Evolutionary conservation across 2,113 vertebrate genomes (phyloP).

Genomic region (Tupaia tana): DNA sequence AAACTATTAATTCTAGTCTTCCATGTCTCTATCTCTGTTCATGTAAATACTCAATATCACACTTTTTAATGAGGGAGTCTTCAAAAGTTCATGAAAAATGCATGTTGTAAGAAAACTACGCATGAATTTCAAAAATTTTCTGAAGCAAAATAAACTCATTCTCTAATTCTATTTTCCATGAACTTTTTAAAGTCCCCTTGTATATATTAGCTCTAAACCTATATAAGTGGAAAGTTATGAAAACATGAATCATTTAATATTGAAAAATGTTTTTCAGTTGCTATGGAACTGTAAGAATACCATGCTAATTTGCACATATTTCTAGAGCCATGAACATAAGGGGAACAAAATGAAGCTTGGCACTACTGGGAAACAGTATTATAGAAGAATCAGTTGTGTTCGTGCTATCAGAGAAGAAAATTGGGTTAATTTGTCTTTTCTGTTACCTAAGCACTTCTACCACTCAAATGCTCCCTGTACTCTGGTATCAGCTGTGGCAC

Average conservation of each 20-base stretch:
- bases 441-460: not conserved
- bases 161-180: no score
- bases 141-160: no score
- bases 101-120: no score
- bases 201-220: not conserved
- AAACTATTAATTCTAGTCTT: not conserved
- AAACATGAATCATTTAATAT: not conserved
- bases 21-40: not conserved
- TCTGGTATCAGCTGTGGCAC: not conserved
- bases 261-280: not conserved
- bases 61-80: not conserved
- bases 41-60: not conserved
- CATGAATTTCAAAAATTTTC: no score
- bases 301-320: not conserved
- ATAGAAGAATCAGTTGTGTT: not conserved
- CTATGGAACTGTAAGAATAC: not conserved
- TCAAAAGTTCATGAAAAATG: no score
- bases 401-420: not conserved
- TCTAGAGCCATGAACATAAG: not conserved
- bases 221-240: not conserved
- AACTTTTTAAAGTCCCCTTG: no score
- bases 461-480: not conserved
- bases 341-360: not conserved
- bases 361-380: not conserved
- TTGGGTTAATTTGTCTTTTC: not conserved